Percentiles rank a stretch among this genome's conserved stretches.
Evolutionary conservation across 2,113 vertebrate genomes (phyloP).

Genomic region (Haliaeetus leucogaster): DNA sequence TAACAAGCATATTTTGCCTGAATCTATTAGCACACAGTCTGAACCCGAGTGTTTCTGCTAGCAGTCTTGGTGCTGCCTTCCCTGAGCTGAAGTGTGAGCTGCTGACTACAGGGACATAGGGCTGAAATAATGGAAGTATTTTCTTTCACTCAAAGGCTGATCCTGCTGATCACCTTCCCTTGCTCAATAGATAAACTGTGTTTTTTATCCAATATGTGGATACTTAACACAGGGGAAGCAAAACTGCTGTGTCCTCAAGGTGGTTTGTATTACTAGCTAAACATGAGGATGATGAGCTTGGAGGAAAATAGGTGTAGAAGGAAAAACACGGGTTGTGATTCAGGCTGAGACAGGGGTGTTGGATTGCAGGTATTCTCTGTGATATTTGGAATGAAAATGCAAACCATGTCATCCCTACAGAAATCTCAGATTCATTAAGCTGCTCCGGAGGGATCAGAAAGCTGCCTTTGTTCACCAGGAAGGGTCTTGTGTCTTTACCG

Average conservation of each 20-base stretch:
- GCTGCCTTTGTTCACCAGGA: not conserved
- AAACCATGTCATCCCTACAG: not conserved
- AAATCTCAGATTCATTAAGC: not conserved
- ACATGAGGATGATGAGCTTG: not conserved
- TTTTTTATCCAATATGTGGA: not conserved
- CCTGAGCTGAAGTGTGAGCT: not conserved
- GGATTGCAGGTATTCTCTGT: not conserved
- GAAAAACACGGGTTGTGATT: not conserved
- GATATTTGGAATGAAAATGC: not conserved
- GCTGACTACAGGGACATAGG: conserved; percentile 3
- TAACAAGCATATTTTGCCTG: conserved; percentile 61
- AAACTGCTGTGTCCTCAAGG: not conserved
- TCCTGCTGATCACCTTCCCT: not conserved
- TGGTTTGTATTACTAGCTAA: not conserved
- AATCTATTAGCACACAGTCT: conserved; percentile 23
- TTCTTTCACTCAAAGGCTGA: not conserved
- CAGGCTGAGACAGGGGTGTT: not conserved
- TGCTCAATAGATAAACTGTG: not conserved
- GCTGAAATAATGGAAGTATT: conserved; percentile 35
- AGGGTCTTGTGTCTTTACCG: not conserved
- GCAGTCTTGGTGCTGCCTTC: conserved; percentile 6
- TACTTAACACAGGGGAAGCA: not conserved
- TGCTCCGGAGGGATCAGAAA: not conserved
- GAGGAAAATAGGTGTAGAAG: not conserved
- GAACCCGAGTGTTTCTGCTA: not conserved